Evolutionary conservation across 2,797 vertebrate genomes (phyloP), one percentile per base, ranked within the genome.

Genomic region (Pyrocephalus nanus): DNA sequence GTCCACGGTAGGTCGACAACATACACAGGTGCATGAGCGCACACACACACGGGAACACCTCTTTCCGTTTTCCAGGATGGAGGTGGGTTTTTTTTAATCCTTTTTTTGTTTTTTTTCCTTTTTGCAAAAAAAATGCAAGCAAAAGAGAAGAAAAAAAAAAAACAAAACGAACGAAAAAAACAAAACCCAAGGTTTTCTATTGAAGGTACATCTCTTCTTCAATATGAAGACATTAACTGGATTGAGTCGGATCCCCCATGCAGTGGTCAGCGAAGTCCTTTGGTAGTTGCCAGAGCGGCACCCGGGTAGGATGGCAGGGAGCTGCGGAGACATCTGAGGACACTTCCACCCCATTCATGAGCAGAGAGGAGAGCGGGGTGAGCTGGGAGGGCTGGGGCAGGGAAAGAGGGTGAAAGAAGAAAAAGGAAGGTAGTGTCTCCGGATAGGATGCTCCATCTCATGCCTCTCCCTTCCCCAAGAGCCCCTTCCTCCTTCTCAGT

Each of bases 211-310:
- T 98, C 98, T 98, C 98, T 99, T 99, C 99, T 99, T 99, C 99
- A 99, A 99, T 99, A 99, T 99, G 99, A 99, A 99, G 99, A 99
- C 98, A 98, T 98, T 98, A 98, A 98, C 97, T 98, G 98, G 97
- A 97, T 97, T 97, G 97, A 97, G 98, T 96, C 88, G 97, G 97
- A 98, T 98, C 97, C 97, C 97, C 97, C 97, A 98, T 98, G 98
- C 98, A 98, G 98, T 98, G 97, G 98, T 98, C 98, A 98, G 94
- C 95, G 78, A 98, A 98, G 98, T 99, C 98, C 98, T 98, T 98
- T 98, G 98, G 98, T 98, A 96, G 98, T 97, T 97, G 96, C 97
- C 97, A 58, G 97, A 98, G 97, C 34, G 38, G 97, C 95, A 97
- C 97, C 98, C 89, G 75, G 96, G 93, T 83, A 95, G 96, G 95